Evolutionary conservation across 2,113 vertebrate species (phyloP).

Genomic region (Setophaga petechia): DNA sequence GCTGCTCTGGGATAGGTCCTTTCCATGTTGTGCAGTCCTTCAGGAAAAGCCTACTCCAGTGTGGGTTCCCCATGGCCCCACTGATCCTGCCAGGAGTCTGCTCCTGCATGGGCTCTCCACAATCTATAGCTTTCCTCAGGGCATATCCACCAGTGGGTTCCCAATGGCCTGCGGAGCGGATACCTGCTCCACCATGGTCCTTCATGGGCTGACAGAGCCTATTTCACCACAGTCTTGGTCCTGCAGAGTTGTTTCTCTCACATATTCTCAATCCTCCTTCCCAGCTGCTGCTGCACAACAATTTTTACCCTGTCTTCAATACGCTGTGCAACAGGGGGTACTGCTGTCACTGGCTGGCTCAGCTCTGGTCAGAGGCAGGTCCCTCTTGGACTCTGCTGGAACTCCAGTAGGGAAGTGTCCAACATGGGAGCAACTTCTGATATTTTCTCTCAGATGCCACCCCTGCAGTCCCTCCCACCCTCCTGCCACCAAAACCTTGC

Average conservation of each 20-base stretch:
- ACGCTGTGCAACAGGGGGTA: not conserved
- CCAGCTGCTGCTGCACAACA: not conserved
- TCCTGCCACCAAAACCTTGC: not conserved
- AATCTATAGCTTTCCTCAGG: not conserved
- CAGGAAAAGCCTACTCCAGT: not conserved
- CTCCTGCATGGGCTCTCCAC: not conserved
- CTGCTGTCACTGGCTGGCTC: not conserved
- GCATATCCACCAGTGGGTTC: accelerated
- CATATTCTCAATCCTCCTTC: not conserved
- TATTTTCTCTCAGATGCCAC: not conserved
- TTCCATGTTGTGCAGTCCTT: not conserved
- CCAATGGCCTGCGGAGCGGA: no score
- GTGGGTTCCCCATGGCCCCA: not conserved
- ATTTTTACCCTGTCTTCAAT: not conserved
- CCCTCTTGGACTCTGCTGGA: not conserved
- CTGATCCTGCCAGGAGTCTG: not conserved
- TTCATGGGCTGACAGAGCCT: not conserved
- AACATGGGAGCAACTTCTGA: not conserved
- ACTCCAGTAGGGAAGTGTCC: not conserved
- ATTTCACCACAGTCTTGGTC: not conserved
- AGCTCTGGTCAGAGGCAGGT: not conserved
- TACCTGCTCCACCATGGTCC: no score
- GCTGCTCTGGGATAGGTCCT: not conserved
- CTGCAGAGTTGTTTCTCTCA: not conserved
- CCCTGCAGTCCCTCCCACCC: accelerated